phyloP scores from a whole-genome alignment of 2,888 invertebrate genomes.

The Hartigia nigra region DNA sequence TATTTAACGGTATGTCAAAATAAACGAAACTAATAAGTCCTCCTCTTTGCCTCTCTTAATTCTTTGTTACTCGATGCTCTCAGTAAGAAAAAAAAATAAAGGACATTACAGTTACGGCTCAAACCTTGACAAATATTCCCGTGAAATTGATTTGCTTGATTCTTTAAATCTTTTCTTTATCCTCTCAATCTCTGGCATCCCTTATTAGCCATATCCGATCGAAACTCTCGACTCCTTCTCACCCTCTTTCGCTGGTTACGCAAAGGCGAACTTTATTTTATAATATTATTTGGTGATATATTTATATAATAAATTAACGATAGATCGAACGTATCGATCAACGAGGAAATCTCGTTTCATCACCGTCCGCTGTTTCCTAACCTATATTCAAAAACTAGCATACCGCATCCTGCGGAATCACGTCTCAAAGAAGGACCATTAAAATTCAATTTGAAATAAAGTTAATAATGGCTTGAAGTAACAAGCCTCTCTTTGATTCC shows the following conservation, averaged over 20 bases:
- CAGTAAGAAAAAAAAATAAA: not conserved
- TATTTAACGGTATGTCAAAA: not conserved
- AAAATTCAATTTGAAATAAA: not conserved
- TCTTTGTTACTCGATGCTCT: not conserved
- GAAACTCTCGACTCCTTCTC: slow-evolving; percentile 3
- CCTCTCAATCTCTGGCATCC: not conserved
- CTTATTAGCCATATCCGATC: not conserved
- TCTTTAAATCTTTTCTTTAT: not conserved
- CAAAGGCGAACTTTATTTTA: slow-evolving; percentile 36
- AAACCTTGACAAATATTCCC: not conserved
- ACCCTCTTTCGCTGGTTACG: slow-evolving; percentile 23
- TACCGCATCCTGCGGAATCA: no score
- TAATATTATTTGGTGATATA: slow-evolving; percentile 60
- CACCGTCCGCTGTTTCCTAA: not conserved
- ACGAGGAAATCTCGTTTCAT: not conserved
- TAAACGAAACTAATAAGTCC: not conserved
- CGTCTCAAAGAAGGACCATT: not conserved
- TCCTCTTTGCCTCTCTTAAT: not conserved
- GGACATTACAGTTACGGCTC: not conserved
- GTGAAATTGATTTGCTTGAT: not conserved
- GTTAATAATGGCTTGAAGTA: not conserved
- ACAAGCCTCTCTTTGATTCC: not conserved
- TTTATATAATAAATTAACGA: slow-evolving; percentile 56
- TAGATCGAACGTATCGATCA: slow-evolving; percentile 21
- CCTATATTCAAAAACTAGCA: not conserved